Conservation (phyloP, 2,797 vertebrate genomes). For the Gallinago stenura region DNA sequence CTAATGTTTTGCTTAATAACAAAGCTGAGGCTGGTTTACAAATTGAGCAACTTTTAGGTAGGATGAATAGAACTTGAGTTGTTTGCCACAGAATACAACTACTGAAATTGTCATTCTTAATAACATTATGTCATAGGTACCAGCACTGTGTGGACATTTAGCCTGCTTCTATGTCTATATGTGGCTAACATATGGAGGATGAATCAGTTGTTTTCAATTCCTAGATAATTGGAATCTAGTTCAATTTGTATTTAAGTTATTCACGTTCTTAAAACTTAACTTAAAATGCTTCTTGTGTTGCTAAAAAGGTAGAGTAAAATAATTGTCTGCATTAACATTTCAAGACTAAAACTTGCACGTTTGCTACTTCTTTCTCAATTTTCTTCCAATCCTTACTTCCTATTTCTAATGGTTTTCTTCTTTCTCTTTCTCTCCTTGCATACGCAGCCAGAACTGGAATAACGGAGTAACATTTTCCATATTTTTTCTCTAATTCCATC, state of each 20-base stretch:
- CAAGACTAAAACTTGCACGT: not conserved
- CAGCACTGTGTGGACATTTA: not conserved
- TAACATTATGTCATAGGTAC: not conserved
- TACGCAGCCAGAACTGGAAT: conserved; percentile 92
- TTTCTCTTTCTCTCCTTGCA: conserved; percentile 78
- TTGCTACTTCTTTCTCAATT: not conserved
- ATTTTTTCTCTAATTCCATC: conserved; percentile 66
- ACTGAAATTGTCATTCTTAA: not conserved
- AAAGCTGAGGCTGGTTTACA: not conserved
- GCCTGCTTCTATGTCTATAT: not conserved
- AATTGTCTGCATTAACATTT: not conserved
- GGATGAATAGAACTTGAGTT: not conserved
- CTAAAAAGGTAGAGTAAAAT: not conserved
- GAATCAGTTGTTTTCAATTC: not conserved
- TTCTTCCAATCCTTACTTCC: conserved; percentile 10
- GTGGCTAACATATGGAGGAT: not conserved
- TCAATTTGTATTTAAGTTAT: not conserved
- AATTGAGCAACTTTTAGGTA: not conserved
- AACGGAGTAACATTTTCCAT: conserved; percentile 77
- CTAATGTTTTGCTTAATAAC: not conserved
- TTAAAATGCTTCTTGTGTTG: not conserved
- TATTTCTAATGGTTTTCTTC: conserved; percentile 74
- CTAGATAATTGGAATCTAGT: not conserved
- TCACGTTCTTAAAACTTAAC: not conserved
- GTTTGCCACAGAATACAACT: not conserved